These are phyloP conservation scores for Agrochola lota DNA, from an alignment of 2,888 invertebrate species.

Conservation along the genomic window DNA sequence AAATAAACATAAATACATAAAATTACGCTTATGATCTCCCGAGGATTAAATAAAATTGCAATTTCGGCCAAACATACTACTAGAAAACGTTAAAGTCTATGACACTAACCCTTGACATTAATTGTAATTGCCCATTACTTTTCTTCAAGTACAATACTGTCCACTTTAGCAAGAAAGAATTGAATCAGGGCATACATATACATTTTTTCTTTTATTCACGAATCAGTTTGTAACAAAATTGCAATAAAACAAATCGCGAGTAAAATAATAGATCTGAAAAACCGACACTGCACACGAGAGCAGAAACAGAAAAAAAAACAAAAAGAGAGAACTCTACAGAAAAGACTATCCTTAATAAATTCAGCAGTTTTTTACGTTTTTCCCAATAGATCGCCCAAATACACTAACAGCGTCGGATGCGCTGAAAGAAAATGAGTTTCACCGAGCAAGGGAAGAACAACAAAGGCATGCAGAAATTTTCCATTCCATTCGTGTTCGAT, in stretches of 20 bases:
- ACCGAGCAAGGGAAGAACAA: slow-evolving; percentile 69
- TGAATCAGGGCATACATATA: background rate
- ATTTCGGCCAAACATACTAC: background rate
- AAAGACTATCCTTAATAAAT: slow-evolving; percentile 65
- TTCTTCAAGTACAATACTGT: slow-evolving; percentile 1
- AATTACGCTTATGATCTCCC: slow-evolving; percentile 3
- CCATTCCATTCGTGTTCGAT: slow-evolving; percentile 78
- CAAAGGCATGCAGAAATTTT: slow-evolving; percentile 74
- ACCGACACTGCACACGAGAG: slow-evolving; percentile 25
- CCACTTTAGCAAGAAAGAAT: slow-evolving; percentile 1
- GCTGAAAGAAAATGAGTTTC: slow-evolving; percentile 70
- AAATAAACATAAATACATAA: slow-evolving; percentile 28
- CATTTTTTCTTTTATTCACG: slow-evolving; percentile 4
- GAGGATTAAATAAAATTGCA: slow-evolving; percentile 17
- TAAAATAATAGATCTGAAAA: slow-evolving; percentile 33
- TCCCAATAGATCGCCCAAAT: slow-evolving; percentile 58
- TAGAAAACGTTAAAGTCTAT: background rate
- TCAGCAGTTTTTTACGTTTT: slow-evolving; percentile 42
- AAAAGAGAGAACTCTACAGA: slow-evolving; percentile 27
- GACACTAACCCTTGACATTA: background rate
- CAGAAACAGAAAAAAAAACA: slow-evolving; percentile 12
- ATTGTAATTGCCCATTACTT: background rate
- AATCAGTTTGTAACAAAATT: slow-evolving; percentile 14
- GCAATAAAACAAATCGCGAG: slow-evolving; percentile 27
- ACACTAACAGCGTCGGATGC: slow-evolving; percentile 65